Evolutionary conservation across 1,140 invertebrate species (phyloP).

Genomic region (Radopholus similis): DNA sequence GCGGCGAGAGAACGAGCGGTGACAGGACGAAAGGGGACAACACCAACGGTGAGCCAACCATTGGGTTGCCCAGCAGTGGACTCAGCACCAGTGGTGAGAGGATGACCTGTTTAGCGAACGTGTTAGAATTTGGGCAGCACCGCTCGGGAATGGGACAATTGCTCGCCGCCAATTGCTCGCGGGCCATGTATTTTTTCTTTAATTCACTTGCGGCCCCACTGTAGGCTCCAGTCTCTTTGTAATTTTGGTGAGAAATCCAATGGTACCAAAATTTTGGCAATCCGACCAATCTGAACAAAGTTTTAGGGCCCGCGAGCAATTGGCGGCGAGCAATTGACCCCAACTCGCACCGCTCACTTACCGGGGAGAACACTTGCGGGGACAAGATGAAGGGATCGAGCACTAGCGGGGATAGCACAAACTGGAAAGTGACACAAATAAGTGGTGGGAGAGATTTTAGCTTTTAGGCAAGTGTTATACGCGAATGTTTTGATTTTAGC

Average conservation of each 20-base stretch:
- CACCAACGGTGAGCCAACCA: conserved; percentile 34
- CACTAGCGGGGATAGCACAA: conserved; percentile 48
- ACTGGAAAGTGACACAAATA: conserved; percentile 28
- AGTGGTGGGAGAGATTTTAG: conserved; percentile 32
- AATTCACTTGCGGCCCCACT: too few species aligned
- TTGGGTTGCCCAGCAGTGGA: conserved; percentile 42
- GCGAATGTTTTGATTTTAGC: background rate
- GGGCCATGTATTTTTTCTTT: too few species aligned
- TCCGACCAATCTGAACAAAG: too few species aligned
- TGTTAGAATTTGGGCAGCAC: background rate
- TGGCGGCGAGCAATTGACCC: too few species aligned
- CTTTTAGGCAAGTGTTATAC: conserved; percentile 11
- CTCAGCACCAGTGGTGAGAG: conserved; percentile 36
- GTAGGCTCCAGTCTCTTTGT: too few species aligned
- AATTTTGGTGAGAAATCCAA: too few species aligned
- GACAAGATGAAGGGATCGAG: conserved; percentile 40
- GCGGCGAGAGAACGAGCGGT: conserved; percentile 16
- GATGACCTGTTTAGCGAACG: conserved; percentile 27
- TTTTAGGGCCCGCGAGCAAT: too few species aligned
- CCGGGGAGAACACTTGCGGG: conserved; percentile 31
- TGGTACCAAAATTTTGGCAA: too few species aligned
- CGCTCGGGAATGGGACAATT: too few species aligned
- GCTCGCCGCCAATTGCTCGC: too few species aligned
- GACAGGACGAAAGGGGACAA: conserved; percentile 30
- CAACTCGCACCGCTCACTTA: too few species aligned